Base-by-base conservation (phyloP, 2,888 invertebrate species). In the Polymixis flavicincta region DNA sequence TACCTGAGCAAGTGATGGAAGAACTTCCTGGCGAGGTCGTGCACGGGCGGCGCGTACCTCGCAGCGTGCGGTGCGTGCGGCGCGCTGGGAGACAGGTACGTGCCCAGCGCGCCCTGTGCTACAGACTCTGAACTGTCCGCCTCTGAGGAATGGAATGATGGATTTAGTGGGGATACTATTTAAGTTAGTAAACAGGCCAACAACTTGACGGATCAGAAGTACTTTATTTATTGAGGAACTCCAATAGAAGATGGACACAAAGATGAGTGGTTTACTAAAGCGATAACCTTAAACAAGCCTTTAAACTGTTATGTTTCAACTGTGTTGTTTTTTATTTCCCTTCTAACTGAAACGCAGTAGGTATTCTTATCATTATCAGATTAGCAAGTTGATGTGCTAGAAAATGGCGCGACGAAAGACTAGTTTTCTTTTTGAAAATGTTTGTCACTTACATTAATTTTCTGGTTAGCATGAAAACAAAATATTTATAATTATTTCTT, bases 1-100 rank as follows among this genome's bases (percentile, higher is more conserved):
- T 45, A 65, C 98, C 98, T 97, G 25, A 99, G 96, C 67, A 99
- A 93, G 90, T 98, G 98, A 91, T 99, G 98, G 92, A 98, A 99
- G 95, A 98, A 99, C 87, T 98, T 97, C 86, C 99, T 96, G 0
- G 99, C 99, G 57, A 99, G 96, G 91, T 98, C 98, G 87, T 98
- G 97, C 14, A 99, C 97, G 91, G 98, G 97, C 92, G 97, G 98
- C 60, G 98, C 98, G 93, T 98, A 98, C 9, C 97, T 97, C 81
- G 97, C 97, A 72, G 97, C 97, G 63, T 98, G 95, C 1, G 97
- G 97, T 63, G 97, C 96, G 45, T 97, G 96, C 19, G 98, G 98
- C 54, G 97, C 97, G 28, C 97, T 93, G 6, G 98, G 98, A 54
- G 97, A 97, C 89, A 98, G 98, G 94, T 98, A 99, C 80, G 98